These are phyloP conservation scores for Castor canadensis DNA, from an alignment of 2,113 vertebrate genomes.

Conservation along the genomic window DNA sequence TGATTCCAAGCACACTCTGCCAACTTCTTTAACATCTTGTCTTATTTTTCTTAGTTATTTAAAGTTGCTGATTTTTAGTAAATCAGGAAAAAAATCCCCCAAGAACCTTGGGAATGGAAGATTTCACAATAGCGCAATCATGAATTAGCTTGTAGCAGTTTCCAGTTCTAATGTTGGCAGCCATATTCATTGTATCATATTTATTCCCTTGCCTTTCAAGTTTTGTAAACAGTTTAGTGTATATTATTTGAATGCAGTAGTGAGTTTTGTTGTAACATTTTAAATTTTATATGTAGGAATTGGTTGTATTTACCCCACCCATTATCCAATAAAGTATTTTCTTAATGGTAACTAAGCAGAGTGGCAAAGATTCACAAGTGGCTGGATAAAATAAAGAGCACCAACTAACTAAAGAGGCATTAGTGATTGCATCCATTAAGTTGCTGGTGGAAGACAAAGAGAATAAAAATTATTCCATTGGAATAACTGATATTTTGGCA, in stretches of 20 bases:
- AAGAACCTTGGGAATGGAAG: not conserved
- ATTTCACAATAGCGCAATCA: not conserved
- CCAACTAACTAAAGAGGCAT: not conserved
- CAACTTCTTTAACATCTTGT: conserved; percentile 41
- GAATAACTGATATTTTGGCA: conserved; percentile 42
- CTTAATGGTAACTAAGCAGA: not conserved
- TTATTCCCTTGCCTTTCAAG: conserved; percentile 22
- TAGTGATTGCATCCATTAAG: not conserved
- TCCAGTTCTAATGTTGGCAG: not conserved
- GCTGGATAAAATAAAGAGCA: not conserved
- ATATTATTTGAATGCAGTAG: not conserved
- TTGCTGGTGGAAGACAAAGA: not conserved
- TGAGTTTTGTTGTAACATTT: not conserved
- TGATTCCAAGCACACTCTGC: conserved; percentile 52
- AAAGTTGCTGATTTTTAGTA: conserved; percentile 47
- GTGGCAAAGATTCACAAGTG: not conserved
- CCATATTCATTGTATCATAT: not conserved
- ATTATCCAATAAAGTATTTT: not conserved
- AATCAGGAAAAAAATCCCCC: not conserved
- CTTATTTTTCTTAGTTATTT: conserved; percentile 63
- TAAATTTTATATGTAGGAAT: too few relatives aligned
- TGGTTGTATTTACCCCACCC: too few relatives aligned
- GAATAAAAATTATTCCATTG: not conserved
- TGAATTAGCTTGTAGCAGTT: not conserved
- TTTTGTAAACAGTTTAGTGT: not conserved